Percentiles rank a stretch among this genome's conserved stretches.
Evolutionary conservation across 2,113 vertebrate species (phyloP).

Genomic region (Centrocercus urophasianus): DNA sequence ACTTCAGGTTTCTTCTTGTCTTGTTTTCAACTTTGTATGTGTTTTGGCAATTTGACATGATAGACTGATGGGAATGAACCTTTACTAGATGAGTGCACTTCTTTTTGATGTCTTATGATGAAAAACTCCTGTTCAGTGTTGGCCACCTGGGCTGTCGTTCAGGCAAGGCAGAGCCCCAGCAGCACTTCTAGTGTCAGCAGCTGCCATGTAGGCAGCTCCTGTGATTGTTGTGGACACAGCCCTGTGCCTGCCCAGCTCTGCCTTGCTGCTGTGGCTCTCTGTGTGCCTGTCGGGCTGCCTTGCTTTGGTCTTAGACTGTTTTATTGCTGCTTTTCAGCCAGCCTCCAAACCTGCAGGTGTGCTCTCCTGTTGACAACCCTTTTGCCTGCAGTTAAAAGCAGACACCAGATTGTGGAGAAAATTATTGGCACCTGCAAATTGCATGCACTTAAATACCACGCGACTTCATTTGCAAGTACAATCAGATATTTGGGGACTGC

Average conservation of each 20-base stretch:
- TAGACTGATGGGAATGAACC: not conserved
- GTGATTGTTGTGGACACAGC: not conserved
- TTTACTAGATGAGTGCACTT: not conserved
- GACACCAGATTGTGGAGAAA: conserved; percentile 19
- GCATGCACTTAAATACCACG: not conserved
- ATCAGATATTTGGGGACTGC: conserved; percentile 1
- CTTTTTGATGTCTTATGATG: not conserved
- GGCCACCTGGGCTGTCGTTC: not conserved
- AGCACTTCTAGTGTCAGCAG: not conserved
- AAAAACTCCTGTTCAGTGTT: conserved; percentile 1
- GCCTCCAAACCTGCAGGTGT: not conserved
- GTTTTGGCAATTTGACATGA: not conserved
- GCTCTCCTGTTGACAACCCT: not conserved
- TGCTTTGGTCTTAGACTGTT: not conserved
- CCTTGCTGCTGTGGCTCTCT: not conserved
- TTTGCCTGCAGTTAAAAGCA: conserved; percentile 20
- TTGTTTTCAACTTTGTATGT: not conserved
- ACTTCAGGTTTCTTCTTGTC: not conserved
- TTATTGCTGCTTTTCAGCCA: not conserved
- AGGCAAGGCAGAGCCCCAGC: not conserved
- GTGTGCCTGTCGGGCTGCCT: not conserved
- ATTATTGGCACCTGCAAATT: conserved; percentile 46
- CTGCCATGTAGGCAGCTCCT: not conserved
- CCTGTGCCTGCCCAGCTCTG: not conserved
- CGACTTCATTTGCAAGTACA: conserved; percentile 50